Evolutionary conservation across 2,888 invertebrate genomes (phyloP).

Genomic region (Orchesellides sinensis): DNA sequence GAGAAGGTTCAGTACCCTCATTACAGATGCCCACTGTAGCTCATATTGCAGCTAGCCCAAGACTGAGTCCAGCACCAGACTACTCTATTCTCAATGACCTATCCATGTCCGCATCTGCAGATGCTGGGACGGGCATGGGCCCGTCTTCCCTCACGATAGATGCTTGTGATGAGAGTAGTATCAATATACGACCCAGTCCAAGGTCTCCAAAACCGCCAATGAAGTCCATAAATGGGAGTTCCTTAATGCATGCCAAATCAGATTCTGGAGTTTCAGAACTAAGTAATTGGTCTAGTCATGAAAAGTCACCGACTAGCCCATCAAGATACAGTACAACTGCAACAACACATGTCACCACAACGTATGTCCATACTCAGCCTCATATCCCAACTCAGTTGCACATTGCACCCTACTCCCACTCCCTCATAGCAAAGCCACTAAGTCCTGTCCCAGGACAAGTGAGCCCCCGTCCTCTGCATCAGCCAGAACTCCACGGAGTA

Average conservation of each 20-base stretch:
- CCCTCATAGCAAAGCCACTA: slow-evolving; percentile 15
- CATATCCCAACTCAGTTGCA: slow-evolving; percentile 29
- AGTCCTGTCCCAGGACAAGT: slow-evolving; percentile 39
- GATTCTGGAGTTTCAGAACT: slow-evolving; percentile 92
- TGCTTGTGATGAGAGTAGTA: slow-evolving; percentile 41
- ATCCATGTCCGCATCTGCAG: slow-evolving; percentile 55
- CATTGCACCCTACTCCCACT: slow-evolving; percentile 19
- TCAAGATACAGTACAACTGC: slow-evolving; percentile 62
- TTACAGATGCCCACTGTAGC: slow-evolving; percentile 65
- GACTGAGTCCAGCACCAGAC: slow-evolving; percentile 70
- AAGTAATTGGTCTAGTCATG: slow-evolving; percentile 87
- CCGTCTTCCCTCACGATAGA: slow-evolving; percentile 52
- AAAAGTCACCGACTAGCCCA: slow-evolving; percentile 87
- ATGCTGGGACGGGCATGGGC: slow-evolving; percentile 43
- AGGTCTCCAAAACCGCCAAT: slow-evolving; percentile 85
- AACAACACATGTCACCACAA: slow-evolving; percentile 45
- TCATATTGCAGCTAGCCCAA: slow-evolving; percentile 63
- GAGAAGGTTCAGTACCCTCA: slow-evolving; percentile 48
- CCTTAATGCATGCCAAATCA: slow-evolving; percentile 84
- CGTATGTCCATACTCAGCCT: slow-evolving; percentile 54
- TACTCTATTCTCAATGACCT: slow-evolving; percentile 71
- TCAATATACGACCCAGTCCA: slow-evolving; percentile 77
- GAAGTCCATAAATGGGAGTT: slow-evolving; percentile 79
- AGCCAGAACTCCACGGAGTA: neutral
- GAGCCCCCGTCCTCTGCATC: slow-evolving; percentile 38